Percentiles rank a stretch among this genome's conserved stretches.
These are phyloP conservation scores for Amphibalanus amphitrite DNA, from an alignment of 1,140 invertebrate species.

Conservation along the genomic window DNA sequence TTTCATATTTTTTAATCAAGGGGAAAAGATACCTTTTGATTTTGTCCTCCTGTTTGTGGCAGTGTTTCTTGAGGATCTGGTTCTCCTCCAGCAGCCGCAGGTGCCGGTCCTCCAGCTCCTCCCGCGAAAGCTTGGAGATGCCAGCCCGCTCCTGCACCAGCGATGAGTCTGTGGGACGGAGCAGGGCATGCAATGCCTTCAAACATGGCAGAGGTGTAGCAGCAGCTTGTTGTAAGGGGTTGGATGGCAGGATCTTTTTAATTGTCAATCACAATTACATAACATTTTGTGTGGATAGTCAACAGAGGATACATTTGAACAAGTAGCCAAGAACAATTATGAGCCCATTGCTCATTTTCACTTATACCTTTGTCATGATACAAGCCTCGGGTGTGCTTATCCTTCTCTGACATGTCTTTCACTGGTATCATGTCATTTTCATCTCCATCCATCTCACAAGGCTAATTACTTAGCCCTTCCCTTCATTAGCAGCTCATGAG, in stretches of 20 bases:
- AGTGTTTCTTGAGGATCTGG: conserved; percentile 30
- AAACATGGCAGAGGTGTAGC: no score
- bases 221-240: no score
- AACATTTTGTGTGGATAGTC: no score
- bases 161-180: conserved; percentile 5
- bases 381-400: neutral
- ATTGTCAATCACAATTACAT: no score
- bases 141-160: conserved; percentile 11
- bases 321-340: no score
- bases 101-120: conserved; percentile 31
- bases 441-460: neutral
- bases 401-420: conserved; percentile 4
- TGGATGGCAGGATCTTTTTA: no score
- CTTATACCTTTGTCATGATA: neutral
- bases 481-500: no score
- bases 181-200: neutral
- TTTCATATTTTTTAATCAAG: no score
- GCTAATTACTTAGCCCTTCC: no score
- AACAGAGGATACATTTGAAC: no score
- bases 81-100: conserved; percentile 31
- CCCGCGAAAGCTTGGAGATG: conserved; percentile 18
- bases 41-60: conserved; percentile 31
- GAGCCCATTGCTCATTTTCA: no score
- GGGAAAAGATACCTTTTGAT: conserved; percentile 26
- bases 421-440: conserved; percentile 10